A percentile compares a stretch with the other conserved stretches of the same genome.
phyloP scores from a whole-genome alignment of 2,113 vertebrate species.

The Bettongia penicillata region DNA sequence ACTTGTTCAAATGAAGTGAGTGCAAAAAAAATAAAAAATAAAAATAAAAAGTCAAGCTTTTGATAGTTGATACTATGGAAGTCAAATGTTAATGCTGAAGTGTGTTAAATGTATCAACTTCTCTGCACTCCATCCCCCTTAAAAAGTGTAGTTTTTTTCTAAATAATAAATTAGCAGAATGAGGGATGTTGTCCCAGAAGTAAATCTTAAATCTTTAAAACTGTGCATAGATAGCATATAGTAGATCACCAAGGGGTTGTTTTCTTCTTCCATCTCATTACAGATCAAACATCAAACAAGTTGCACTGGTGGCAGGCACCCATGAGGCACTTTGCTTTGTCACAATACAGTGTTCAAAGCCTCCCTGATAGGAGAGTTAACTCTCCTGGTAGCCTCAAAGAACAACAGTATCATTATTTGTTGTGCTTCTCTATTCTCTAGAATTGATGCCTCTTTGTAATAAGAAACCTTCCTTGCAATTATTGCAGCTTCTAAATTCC shows the following conservation, averaged over 20 bases:
- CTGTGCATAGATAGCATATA: slow-evolving; percentile 22
- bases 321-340: slow-evolving; percentile 67
- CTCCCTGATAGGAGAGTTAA: slow-evolving; percentile 32
- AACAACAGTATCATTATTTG: slow-evolving; percentile 40
- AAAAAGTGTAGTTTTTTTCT: slow-evolving; percentile 45
- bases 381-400: slow-evolving; percentile 47
- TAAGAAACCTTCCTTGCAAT: slow-evolving; percentile 72
- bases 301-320: slow-evolving; percentile 51
- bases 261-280: slow-evolving; percentile 65
- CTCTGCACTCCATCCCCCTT: neutral
- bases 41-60: neutral
- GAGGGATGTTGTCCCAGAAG: slow-evolving; percentile 50
- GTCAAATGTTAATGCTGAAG: slow-evolving; percentile 2
- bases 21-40: neutral
- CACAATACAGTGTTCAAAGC: slow-evolving; percentile 48
- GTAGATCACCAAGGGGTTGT: slow-evolving; percentile 60
- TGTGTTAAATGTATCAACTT: neutral
- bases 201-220: slow-evolving; percentile 60
- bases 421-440: slow-evolving; percentile 33
- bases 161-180: slow-evolving; percentile 68
- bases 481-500: slow-evolving; percentile 62
- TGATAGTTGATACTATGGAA: neutral
- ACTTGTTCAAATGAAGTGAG: neutral
- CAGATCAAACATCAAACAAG: slow-evolving; percentile 52
- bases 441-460: slow-evolving; percentile 55